phyloP scores from a whole-genome alignment of 2,113 vertebrate genomes.

The Prionailurus bengalensis region DNA sequence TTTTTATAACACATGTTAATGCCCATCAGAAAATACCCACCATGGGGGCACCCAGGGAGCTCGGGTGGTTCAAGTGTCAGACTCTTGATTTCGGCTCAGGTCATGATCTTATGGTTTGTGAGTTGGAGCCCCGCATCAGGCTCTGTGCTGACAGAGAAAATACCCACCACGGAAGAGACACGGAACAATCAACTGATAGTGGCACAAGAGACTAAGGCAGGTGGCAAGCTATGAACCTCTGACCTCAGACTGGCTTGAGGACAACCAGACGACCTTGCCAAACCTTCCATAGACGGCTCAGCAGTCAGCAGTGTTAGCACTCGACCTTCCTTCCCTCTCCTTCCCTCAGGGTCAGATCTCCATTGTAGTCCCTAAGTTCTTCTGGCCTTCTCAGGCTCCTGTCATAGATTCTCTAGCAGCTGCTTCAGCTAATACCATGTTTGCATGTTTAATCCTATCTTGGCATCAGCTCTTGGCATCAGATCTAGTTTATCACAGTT shows the following conservation, averaged over 20 bases:
- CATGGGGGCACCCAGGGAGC: no score
- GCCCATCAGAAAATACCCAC: neutral
- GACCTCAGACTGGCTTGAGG: neutral
- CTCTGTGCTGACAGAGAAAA: no score
- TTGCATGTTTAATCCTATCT: neutral
- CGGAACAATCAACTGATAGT: neutral
- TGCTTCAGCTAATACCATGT: neutral
- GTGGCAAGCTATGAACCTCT: neutral
- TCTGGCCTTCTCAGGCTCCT: neutral
- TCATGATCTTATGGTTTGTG: no score
- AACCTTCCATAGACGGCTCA: neutral
- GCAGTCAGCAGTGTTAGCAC: neutral
- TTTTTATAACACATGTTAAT: neutral
- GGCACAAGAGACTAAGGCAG: neutral
- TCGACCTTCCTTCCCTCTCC: no score
- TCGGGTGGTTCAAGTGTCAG: no score
- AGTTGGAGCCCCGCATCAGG: no score
- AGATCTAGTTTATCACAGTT: neutral
- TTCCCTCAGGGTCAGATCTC: neutral
- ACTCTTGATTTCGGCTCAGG: no score
- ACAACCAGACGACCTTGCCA: neutral
- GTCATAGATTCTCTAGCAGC: neutral
- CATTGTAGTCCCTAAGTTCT: neutral
- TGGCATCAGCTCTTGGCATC: neutral
- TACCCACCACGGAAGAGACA: neutral